Base-by-base conservation (phyloP, 92 coral and sea anemone species). In the Phenganax marumi region DNA sequence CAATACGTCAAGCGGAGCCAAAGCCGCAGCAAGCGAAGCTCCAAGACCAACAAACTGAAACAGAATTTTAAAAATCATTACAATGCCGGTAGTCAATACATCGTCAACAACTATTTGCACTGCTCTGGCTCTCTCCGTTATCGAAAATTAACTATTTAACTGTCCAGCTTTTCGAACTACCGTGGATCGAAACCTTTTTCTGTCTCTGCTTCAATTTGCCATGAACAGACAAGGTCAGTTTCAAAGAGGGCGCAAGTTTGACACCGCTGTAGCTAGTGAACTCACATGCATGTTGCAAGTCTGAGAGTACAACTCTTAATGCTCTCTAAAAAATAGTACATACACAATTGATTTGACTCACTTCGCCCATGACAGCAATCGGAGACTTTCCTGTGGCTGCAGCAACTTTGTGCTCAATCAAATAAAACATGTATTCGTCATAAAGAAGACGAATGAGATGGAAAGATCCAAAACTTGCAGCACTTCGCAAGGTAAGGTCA, bases 291-390 rank as follows among this genome's bases (percentile, higher is more conserved):
- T 14, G 3, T 62, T 24, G 22, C 17, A 62, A 3, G 68, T 62
- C 22, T 14, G 13, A 33, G 2, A 33, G 5, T 33, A 33, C 43
- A 33, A 33, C 2, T 33, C 43, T 33, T 33, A 33, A 33, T 33
- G 2, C 43, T 33, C 23, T 23, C 7, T 58, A 58, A 14, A 6
- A 58, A 58, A 18, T 62, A 62, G 33, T 2, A 12, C 13, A 19
- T 8, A 64, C 11, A 19, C 70, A 64, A 11, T 25, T 66, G 14
- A 25, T 23, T 19, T 25, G 7, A 48, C 85, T 89, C 72, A 96
- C 99, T 96, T 96, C 99, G 60, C 97, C 99, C 99, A 96, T 96
- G 50, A 96, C 99, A 81, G 99, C 97, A 82, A 96, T 90, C 6
- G 99, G 99, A 50, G 99, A 96, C 51, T 93, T 93, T 66, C 99